A percentile compares a stretch with the other conserved stretches of the same genome.
phyloP scores from a whole-genome alignment of 1,140 invertebrate genomes.

The Ceratina calcarata region DNA sequence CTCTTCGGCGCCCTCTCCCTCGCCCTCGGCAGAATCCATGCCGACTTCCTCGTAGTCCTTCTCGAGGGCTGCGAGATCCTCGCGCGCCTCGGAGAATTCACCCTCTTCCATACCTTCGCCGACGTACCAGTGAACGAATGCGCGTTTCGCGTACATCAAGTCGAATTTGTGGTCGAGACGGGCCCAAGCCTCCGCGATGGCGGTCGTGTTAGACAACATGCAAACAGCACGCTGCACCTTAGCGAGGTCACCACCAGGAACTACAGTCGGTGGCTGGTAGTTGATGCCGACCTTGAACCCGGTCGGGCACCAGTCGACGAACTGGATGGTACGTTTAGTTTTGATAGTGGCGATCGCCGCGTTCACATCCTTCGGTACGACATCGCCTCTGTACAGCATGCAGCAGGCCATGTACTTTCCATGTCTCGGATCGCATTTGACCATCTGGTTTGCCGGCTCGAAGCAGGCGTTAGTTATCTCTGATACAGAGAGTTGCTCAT shows the following conservation, averaged over 20 bases:
- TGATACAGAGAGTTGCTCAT: conserved; percentile 62
- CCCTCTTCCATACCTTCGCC: conserved; percentile 65
- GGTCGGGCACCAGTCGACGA: conserved; percentile 87
- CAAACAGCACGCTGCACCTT: conserved; percentile 63
- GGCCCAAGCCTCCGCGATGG: conserved; percentile 60
- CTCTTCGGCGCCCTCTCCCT: conserved; percentile 60
- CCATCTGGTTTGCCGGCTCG: conserved; percentile 85
- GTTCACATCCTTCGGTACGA: conserved; percentile 62
- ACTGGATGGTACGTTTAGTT: conserved; percentile 70
- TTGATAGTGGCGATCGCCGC: conserved; percentile 63
- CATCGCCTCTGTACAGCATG: conserved; percentile 62
- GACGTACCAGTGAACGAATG: conserved; percentile 64
- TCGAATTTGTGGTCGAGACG: conserved; percentile 62
- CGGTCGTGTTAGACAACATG: conserved; percentile 71
- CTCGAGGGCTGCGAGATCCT: conserved; percentile 60
- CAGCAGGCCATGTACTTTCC: conserved; percentile 78
- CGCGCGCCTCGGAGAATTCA: conserved; percentile 62
- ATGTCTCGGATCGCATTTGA: conserved; percentile 86
- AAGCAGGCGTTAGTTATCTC: conserved; percentile 81
- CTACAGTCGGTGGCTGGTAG: conserved; percentile 61
- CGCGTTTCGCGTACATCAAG: conserved; percentile 62
- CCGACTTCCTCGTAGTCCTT: conserved; percentile 64
- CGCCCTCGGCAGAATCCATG: conserved; percentile 61
- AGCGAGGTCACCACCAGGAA: conserved; percentile 61
- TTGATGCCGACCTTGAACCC: conserved; percentile 83